Evolutionary conservation across 2,113 vertebrate genomes (phyloP), one percentile per base, ranked within the genome.

Genomic region (Corythoichthys intestinalis): DNA sequence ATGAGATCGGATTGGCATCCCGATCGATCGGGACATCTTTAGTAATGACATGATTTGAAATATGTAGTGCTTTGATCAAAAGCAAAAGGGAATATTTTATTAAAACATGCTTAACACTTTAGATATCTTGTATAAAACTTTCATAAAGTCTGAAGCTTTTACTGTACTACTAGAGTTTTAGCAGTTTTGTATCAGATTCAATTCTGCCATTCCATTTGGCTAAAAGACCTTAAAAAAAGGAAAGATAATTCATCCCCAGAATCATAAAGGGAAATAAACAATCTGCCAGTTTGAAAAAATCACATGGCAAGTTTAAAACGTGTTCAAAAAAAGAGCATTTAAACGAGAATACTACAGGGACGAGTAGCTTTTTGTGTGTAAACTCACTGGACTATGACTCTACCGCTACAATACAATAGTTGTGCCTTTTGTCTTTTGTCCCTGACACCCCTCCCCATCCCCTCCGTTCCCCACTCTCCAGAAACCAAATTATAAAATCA

Each of bases 401-500:
- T 39, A 68, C 63, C 70, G 65, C 60, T n/a, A 38, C 50, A 70
- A 81, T 28, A 85, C 80, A 82, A 84, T 71, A 77, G 81, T 80
- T 80, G 80, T 78, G 73, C 71, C 78, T 80, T 76, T 73, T 73
- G 76, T 82, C 80, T 88, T 58, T 86, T 86, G 83, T 84, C 84
- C 81, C 84, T 74, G 76, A 85, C 72, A 72, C 52, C 67, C 41
- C 79, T 46, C 44, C 67, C 2, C 52, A 38, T 64, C 5, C 74
- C 81, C 70, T 28, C 52, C 82, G 46, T 67, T 28, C 48, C 80
- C 52, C 70, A 28, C 7, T 77, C 83, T 80, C 78, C 72, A 77
- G 85, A 90, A 90, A 91, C 79, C 80, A 88, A 89, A 92, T 86
- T 87, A 89, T 89, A 90, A 92, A 93, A 92, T 92, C 90, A 90